Base-by-base conservation (phyloP, 2,888 invertebrate genomes). In the Ormyrus thymus region DNA sequence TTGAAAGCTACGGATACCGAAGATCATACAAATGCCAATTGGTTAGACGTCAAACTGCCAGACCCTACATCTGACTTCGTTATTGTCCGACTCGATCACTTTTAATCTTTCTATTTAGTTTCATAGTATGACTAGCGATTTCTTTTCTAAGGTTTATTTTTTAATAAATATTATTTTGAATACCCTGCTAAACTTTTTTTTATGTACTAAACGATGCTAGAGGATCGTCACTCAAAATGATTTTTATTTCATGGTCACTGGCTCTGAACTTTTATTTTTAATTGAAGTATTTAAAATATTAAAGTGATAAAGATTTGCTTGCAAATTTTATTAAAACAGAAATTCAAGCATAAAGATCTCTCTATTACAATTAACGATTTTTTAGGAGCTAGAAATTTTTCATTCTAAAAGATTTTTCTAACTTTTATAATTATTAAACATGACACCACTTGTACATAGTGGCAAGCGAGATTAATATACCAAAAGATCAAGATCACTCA, bases 1-100 rank as follows among this genome's bases (percentile, higher is more conserved):
- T 92, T 95, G 70, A 95, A 95, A 88, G 95, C 95, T 68, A 95
- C 95, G 50, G 95, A 95, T 88, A 95, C 95, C 53, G 95, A 95
- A 89, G 95, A 96, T 86, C 95, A 96, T 91, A 93, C 96, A 85
- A 95, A 95, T 89, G 95, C 96, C 82, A 95, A 95, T 88, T 94
- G 97, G 94, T 95, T 96, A 85, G 95, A 96, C 84, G 96, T 96
- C 84, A 93, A 95, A 86, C 92, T 97, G 84, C 96, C 96, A 68
- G 96, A 96, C 83, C 94, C 95, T 79, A 95, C 96, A 45, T 94
- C 96, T 66, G 96, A 96, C 89, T 96, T 95, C 81, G 96, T 97
- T 56, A 96, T 97, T 73, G 97, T 97, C 78, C 95, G 96, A 91
- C 96, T 97, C 82, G 97, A 97, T 91, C 97, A 97, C 91, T 97